phyloP scores from a whole-genome alignment of 2,113 vertebrate species.

The Maccullochella peelii region DNA sequence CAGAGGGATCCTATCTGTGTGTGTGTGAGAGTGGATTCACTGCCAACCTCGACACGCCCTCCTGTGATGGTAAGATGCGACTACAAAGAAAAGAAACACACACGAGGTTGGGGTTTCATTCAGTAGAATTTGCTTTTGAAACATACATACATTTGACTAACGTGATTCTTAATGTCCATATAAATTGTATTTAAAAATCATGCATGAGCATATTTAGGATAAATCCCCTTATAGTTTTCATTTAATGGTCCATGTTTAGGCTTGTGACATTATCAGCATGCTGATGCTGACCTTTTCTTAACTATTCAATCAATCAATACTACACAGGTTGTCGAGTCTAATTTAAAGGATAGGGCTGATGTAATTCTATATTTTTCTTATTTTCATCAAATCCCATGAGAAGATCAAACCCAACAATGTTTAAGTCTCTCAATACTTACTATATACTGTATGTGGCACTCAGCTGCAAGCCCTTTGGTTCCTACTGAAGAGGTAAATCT shows the following conservation, averaged over 20 bases:
- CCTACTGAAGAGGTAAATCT: no score
- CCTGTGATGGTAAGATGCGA: slow-evolving; percentile 89
- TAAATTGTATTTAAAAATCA: not conserved
- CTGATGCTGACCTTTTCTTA: not conserved
- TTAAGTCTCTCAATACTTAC: not conserved
- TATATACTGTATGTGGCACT: no score
- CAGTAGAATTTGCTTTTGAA: not conserved
- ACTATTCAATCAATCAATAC: not conserved
- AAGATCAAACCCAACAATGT: slow-evolving; percentile 1
- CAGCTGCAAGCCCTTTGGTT: no score
- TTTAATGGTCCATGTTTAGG: not conserved
- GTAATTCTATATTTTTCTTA: not conserved
- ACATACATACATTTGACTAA: not conserved
- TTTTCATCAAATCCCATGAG: not conserved
- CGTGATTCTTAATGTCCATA: not conserved
- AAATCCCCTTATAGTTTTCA: not conserved
- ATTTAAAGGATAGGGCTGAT: not conserved
- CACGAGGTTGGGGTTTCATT: not conserved
- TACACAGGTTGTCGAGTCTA: not conserved
- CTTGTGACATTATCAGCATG: not conserved
- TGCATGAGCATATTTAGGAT: not conserved
- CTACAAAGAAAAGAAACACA: not conserved
- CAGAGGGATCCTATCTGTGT: slow-evolving; percentile 90
- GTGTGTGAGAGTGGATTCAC: slow-evolving; percentile 91
- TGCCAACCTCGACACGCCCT: slow-evolving; percentile 80